Evolutionary conservation across 2,888 invertebrate species (phyloP).

Genomic region (Drosophila longiperda): DNA sequence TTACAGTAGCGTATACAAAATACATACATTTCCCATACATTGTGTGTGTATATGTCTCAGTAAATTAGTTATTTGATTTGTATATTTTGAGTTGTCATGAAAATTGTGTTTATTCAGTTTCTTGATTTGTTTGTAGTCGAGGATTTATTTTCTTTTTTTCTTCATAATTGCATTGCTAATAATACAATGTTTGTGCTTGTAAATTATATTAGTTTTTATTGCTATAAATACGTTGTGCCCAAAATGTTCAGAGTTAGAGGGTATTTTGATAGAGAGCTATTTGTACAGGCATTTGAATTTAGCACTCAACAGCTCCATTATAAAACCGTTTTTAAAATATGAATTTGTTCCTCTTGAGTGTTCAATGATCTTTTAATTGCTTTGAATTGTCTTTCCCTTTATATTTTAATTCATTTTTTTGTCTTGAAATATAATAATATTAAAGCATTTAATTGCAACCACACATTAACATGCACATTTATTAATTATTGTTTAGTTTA

Average conservation of each 20-base stretch:
- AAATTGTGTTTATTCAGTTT: conserved; percentile 28
- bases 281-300: conserved; percentile 39
- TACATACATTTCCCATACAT: conserved; percentile 68
- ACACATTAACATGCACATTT: conserved; percentile 66
- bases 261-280: conserved; percentile 28
- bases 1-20: conserved; percentile 82
- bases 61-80: conserved; percentile 60
- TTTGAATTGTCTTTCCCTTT: conserved; percentile 36
- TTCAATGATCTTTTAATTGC: conserved; percentile 43
- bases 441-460: conserved; percentile 69
- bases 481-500: conserved; percentile 61
- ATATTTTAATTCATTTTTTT: conserved; percentile 20
- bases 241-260: conserved; percentile 40
- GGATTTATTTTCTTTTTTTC: conserved; percentile 31
- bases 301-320: conserved; percentile 78
- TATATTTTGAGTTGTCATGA: conserved; percentile 43
- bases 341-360: conserved; percentile 23
- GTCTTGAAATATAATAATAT: conserved; percentile 55
- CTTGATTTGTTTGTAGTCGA: conserved; percentile 15
- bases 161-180: conserved; percentile 36
- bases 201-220: conserved; percentile 44
- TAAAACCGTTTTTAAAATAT: conserved; percentile 54
- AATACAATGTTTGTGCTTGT: conserved; percentile 42
- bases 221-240: conserved; percentile 58
- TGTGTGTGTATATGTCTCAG: conserved; percentile 46